Evolutionary conservation across 2,113 vertebrate species (phyloP).

Genomic region (Polypterus bichir): DNA sequence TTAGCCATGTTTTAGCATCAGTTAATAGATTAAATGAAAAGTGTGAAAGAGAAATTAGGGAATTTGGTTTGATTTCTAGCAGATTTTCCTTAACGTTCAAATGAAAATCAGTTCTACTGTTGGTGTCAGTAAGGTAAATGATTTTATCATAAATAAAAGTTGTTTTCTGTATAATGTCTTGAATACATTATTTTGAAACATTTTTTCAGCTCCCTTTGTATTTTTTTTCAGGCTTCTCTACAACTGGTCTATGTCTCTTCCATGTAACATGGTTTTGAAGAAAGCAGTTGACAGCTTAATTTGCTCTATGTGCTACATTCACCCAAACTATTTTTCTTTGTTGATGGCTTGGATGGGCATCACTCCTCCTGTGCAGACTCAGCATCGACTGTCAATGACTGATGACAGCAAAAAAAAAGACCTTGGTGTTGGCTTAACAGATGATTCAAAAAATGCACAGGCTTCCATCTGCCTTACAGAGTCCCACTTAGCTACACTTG

Average conservation of each 20-base stretch:
- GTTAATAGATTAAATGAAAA: no score
- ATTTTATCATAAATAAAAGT: background rate
- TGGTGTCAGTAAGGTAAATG: no score
- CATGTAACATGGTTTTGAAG: conserved; percentile 90
- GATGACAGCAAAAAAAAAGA: conserved; percentile 96
- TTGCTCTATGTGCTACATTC: conserved; percentile 94
- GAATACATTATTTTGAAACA: background rate
- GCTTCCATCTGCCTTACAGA: conserved; percentile 74
- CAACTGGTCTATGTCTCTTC: conserved; percentile 95
- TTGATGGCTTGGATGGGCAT: conserved; percentile 98
- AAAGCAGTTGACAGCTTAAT: conserved; percentile 95
- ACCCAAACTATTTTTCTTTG: conserved; percentile 89
- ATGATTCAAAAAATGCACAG: conserved; percentile 87
- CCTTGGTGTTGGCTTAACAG: conserved; percentile 70
- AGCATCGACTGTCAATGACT: conserved; percentile 83
- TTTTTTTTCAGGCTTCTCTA: conserved; percentile 65
- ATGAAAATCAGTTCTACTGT: no score
- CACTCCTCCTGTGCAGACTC: conserved; percentile 66
- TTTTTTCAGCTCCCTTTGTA: background rate
- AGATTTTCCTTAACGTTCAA: no score
- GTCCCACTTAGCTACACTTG: conserved; percentile 82
- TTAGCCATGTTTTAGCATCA: no score
- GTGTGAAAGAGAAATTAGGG: no score
- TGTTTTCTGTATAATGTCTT: background rate
- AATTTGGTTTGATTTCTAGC: no score